Evolutionary conservation across 2,113 vertebrate species (phyloP).

Genomic region (Brienomyrus brachyistius): DNA sequence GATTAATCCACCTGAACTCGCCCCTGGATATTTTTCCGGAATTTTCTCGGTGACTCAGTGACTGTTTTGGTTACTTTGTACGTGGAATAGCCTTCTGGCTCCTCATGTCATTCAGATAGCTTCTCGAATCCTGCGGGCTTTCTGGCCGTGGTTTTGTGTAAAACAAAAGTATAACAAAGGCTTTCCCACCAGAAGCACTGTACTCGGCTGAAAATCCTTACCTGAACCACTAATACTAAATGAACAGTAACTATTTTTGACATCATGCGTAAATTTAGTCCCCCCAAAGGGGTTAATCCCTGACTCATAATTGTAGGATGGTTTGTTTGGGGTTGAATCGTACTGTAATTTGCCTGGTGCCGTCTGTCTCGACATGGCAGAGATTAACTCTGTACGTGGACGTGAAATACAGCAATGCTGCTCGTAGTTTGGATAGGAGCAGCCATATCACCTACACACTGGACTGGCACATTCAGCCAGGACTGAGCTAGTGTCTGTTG

Average conservation of each 20-base stretch:
- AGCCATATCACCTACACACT: background rate
- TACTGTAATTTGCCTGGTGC: conserved; percentile 27
- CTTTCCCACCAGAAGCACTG: background rate
- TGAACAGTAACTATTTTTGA: background rate
- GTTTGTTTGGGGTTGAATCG: conserved; percentile 15
- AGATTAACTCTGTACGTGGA: background rate
- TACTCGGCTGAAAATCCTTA: background rate
- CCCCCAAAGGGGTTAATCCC: background rate
- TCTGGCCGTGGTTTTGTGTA: background rate
- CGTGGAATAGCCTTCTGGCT: background rate
- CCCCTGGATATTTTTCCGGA: conserved; percentile 1
- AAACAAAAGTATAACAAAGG: background rate
- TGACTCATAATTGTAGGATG: conserved; percentile 11
- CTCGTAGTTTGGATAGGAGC: background rate
- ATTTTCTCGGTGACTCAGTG: conserved; percentile 15
- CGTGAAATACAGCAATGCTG: background rate
- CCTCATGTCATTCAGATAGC: background rate
- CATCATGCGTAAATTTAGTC: background rate
- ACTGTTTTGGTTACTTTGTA: conserved; percentile 1
- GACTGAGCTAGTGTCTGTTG: background rate
- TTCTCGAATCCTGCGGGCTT: background rate
- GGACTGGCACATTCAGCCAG: background rate
- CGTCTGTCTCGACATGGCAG: conserved; percentile 16
- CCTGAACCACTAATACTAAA: background rate
- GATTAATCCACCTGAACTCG: background rate